Conservation (phyloP, 2,888 invertebrate genomes). For the Diplazon laetatorius region DNA sequence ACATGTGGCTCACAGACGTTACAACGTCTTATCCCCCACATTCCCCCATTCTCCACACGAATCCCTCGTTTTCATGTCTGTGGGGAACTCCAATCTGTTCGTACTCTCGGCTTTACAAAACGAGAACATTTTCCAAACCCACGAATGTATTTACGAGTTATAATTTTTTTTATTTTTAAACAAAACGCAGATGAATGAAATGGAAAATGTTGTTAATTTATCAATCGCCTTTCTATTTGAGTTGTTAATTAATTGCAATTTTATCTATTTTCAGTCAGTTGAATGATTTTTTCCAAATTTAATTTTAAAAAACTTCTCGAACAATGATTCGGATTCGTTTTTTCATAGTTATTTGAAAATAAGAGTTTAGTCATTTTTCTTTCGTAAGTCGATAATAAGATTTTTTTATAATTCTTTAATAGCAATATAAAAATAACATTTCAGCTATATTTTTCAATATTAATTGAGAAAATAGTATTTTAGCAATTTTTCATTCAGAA, state of each 20-base stretch:
- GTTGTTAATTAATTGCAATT: too few species aligned
- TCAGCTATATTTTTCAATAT: background rate
- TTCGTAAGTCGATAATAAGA: too few species aligned
- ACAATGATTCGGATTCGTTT: background rate
- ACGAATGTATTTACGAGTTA: background rate
- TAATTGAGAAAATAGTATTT: background rate
- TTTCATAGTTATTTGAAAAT: background rate
- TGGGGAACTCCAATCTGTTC: background rate
- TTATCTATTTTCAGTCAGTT: too few species aligned
- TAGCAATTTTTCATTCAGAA: background rate
- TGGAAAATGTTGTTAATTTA: background rate
- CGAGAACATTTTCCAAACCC: background rate
- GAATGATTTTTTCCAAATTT: too few species aligned
- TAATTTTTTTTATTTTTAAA: background rate
- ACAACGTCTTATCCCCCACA: background rate
- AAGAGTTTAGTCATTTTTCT: too few species aligned
- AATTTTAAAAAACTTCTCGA: too few species aligned
- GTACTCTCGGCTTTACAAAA: background rate
- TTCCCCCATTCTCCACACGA: background rate
- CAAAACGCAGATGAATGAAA: background rate
- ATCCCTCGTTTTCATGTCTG: background rate
- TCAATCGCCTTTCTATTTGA: background rate
- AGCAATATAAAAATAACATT: too few species aligned
- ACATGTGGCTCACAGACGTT: constrained; percentile 64
- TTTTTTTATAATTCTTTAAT: too few species aligned